Conservation (phyloP, 2,888 invertebrate species). For the Xanthia togata region DNA sequence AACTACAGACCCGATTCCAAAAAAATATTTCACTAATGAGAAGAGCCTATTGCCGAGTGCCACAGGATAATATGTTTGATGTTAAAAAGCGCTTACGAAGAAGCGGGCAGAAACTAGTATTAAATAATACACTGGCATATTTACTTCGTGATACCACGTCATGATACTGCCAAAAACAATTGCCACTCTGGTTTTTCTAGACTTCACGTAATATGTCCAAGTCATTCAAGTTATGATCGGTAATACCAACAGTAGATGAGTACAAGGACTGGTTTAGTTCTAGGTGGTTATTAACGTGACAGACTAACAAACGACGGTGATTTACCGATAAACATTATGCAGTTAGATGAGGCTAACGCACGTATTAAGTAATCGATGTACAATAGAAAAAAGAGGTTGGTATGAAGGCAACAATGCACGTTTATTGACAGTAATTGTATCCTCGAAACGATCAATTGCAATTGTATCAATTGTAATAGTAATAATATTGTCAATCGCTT, state of each 20-base stretch:
- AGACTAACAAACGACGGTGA: slow-evolving; percentile 44
- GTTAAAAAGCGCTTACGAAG: too few species aligned
- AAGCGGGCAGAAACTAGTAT: not conserved
- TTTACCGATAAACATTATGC: slow-evolving; percentile 42
- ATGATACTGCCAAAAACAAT: slow-evolving; percentile 19
- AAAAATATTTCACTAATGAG: not conserved
- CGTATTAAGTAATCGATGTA: slow-evolving; percentile 42
- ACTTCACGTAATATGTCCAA: slow-evolving; percentile 36
- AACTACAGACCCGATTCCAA: not conserved
- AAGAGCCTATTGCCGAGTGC: not conserved
- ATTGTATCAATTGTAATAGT: not conserved
- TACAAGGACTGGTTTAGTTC: slow-evolving; percentile 42
- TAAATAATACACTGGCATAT: not conserved
- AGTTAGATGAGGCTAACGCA: slow-evolving; percentile 27
- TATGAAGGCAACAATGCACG: too few species aligned
- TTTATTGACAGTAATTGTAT: too few species aligned
- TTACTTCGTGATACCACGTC: not conserved
- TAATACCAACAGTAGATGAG: slow-evolving; percentile 28
- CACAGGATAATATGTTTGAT: too few species aligned
- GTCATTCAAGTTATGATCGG: slow-evolving; percentile 24
- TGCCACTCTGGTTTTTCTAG: slow-evolving; percentile 18
- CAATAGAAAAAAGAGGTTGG: slow-evolving; percentile 1
- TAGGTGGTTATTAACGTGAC: slow-evolving; percentile 60
- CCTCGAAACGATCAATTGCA: not conserved
- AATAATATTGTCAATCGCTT: not conserved